Percentiles rank a stretch among this genome's conserved stretches.
Evolutionary conservation across 1,140 invertebrate genomes (phyloP).

Genomic region (Lordiphosa collinella): DNA sequence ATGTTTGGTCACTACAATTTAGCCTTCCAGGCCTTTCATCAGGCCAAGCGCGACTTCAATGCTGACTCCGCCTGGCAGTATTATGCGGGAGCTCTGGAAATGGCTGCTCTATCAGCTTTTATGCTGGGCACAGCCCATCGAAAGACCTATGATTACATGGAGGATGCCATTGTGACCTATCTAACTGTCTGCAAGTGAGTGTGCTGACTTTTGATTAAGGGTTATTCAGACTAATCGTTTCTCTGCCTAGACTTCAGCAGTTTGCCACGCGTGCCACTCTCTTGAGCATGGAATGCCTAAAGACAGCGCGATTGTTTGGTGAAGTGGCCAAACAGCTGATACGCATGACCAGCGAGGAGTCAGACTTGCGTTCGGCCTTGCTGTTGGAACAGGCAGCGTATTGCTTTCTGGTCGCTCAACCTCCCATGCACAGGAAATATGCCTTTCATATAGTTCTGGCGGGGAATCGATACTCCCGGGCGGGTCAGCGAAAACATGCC

Average conservation of each 20-base stretch:
- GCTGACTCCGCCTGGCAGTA: constrained; percentile 98
- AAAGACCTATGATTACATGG: constrained; percentile 94
- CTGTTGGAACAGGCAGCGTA: constrained; percentile 97
- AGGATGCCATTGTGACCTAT: constrained; percentile 94
- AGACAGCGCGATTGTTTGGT: constrained; percentile 86
- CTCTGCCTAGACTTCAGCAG: constrained; percentile 85
- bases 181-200: constrained; percentile 90
- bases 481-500: constrained; percentile 93
- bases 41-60: constrained; percentile 97
- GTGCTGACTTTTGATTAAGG: no score
- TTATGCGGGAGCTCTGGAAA: constrained; percentile 96
- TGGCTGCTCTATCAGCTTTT: constrained; percentile 95
- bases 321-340: constrained; percentile 97
- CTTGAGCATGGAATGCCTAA: constrained; percentile 92
- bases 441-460: constrained; percentile 98
- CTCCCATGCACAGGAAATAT: constrained; percentile 92
- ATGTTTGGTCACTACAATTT: constrained; percentile 96
- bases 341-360: constrained; percentile 96
- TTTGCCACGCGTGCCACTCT: constrained; percentile 95
- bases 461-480: constrained; percentile 95
- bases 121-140: constrained; percentile 89
- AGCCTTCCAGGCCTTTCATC: constrained; percentile 96
- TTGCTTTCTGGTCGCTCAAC: constrained; percentile 89
- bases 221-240: background rate
- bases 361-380: constrained; percentile 93